These are phyloP conservation scores for Synanthedon formicaeformis DNA, from an alignment of 2,888 invertebrate genomes.

Conservation along the genomic window DNA sequence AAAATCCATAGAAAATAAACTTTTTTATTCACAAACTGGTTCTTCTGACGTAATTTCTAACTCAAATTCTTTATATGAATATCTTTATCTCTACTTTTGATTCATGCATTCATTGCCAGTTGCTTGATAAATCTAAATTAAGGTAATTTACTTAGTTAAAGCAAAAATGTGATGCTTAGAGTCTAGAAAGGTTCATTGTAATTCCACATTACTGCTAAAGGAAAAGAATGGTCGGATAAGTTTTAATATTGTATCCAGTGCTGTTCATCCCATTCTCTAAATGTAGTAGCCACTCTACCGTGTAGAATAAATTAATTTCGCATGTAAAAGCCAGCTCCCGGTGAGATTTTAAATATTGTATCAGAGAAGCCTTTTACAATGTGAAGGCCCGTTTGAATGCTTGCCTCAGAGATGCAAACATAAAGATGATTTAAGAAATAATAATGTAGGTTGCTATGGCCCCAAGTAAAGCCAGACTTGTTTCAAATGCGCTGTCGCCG, in stretches of 20 bases:
- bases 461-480: too few relatives aligned
- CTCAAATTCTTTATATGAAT: too few relatives aligned
- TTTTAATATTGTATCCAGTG: neutral
- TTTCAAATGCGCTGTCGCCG: too few relatives aligned
- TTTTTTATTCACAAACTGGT: too few relatives aligned
- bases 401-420: neutral
- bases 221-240: neutral
- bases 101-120: too few relatives aligned
- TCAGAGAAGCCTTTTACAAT: conserved; percentile 49
- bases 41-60: too few relatives aligned
- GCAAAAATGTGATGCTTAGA: neutral
- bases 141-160: neutral
- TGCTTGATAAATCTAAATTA: neutral
- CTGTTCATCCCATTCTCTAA: conserved; percentile 7
- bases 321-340: conserved; percentile 30
- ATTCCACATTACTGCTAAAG: neutral
- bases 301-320: conserved; percentile 44
- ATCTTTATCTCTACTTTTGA: too few relatives aligned
- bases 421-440: too few relatives aligned
- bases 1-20: too few relatives aligned
- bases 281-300: conserved; percentile 15
- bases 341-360: conserved; percentile 45
- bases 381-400: conserved; percentile 21
- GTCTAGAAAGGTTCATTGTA: neutral
- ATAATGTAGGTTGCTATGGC: too few relatives aligned